Conservation (phyloP, 2,113 vertebrate species). For the Pheucticus melanocephalus region DNA sequence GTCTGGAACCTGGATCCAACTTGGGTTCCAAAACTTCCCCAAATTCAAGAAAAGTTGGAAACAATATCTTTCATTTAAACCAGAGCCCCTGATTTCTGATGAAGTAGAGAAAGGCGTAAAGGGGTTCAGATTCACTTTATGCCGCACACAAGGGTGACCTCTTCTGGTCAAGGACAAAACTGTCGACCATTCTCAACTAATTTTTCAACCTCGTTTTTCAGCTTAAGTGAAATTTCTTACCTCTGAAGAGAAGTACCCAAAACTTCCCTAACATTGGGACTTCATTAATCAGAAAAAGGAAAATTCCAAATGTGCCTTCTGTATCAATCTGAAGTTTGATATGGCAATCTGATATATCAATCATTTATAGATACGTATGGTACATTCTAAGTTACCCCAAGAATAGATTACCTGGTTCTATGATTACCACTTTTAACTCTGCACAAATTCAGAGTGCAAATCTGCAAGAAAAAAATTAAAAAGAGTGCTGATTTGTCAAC, state of each 20-base stretch:
- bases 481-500: background rate
- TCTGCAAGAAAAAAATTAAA: background rate
- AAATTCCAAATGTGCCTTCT: background rate
- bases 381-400: background rate
- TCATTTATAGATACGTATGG: background rate
- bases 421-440: background rate
- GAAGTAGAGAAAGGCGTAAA: background rate
- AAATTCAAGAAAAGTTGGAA: background rate
- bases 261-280: background rate
- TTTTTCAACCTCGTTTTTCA: background rate
- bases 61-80: background rate
- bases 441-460: background rate
- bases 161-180: slow-evolving; percentile 37
- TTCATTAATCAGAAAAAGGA: background rate
- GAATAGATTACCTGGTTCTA: background rate
- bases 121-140: background rate
- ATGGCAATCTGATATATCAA: too few relatives aligned
- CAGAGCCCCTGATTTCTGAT: background rate
- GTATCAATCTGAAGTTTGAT: background rate
- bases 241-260: background rate
- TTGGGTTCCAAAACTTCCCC: background rate
- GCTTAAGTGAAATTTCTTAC: background rate
- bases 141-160: slow-evolving; percentile 32
- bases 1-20: background rate
- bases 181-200: background rate